Percentiles rank a stretch among this genome's conserved stretches.
Evolutionary conservation across 2,797 vertebrate species (phyloP).

Genomic region (Anguilla pacifica): DNA sequence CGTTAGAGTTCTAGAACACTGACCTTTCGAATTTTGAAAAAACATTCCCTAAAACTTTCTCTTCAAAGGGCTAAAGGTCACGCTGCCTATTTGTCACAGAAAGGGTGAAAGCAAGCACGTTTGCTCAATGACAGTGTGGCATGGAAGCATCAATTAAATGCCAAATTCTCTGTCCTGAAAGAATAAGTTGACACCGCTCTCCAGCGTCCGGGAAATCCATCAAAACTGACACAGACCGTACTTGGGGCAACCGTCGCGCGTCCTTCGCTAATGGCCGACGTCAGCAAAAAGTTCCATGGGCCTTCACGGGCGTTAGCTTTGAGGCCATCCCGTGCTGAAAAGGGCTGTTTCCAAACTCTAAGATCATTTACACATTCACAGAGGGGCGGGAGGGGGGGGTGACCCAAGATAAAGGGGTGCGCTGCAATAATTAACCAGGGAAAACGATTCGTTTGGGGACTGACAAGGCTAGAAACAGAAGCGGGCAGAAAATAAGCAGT

Average conservation of each 20-base stretch:
- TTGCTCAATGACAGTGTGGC: no score
- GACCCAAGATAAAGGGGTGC: slow-evolving; percentile 58
- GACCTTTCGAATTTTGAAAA: no score
- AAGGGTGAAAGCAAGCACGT: not conserved
- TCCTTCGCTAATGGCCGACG: slow-evolving; percentile 68
- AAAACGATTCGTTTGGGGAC: slow-evolving; percentile 70
- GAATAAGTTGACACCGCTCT: not conserved
- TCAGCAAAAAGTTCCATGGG: slow-evolving; percentile 74
- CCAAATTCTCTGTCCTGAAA: not conserved
- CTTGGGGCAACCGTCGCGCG: not conserved
- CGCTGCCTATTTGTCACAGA: not conserved
- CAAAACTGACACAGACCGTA: not conserved
- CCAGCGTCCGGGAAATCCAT: not conserved
- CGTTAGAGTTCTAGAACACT: no score
- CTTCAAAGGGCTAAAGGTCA: not conserved
- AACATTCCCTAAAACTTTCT: no score
- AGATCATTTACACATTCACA: slow-evolving; percentile 70
- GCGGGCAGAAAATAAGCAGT: slow-evolving; percentile 61
- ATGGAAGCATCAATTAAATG: no score
- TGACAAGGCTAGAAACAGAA: slow-evolving; percentile 65
- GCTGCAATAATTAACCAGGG: slow-evolving; percentile 76
- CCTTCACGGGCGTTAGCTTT: slow-evolving; percentile 66
- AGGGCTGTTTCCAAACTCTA: slow-evolving; percentile 60
- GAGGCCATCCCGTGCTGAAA: slow-evolving; percentile 56
- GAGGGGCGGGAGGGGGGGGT: slow-evolving; percentile 60